Evolutionary conservation across 1,140 invertebrate genomes (phyloP), one percentile per base, ranked within the genome.

Genomic region (Pseudomyrmex concolor): DNA sequence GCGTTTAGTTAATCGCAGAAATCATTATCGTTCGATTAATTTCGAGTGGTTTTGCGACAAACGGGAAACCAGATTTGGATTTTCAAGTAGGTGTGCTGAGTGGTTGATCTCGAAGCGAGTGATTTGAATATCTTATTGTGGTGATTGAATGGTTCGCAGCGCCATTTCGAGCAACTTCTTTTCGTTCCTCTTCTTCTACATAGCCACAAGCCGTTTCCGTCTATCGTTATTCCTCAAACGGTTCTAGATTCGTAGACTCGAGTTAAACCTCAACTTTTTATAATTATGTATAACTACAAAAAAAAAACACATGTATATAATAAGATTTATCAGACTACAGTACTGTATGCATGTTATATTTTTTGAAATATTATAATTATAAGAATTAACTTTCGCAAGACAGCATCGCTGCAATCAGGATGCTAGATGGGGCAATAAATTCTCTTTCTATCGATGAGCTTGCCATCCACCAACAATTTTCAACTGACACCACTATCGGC

Each of bases 401-500:
- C 43, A 34, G 19, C 15, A 57, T 19, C 34, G 34, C 9, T 48
- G 43, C 15, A 17, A 78, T 68, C 51, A 34, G 54, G 19, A 48
- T 12, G 45, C 43, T 12, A 15, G 43, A 68, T 50, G 3, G 34
- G 34, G 51, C 43, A 71, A 59, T 80, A 80, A 80, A 80, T 71
- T 71, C 34, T 34, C 34, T 34, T 34, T 34, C 48, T 57, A 80
- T 48, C 54, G 51, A 68, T 17, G 19, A 4, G 43, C 48, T 25
- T 8, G 73, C 8, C 17, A 25, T 13, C 15, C 43, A 22, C 55
- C 43, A 60, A 71, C 15, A 59, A 57, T 19, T 70, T 80, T 60
- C 54, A 71, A 59, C 7, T 43, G 51, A 48, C 34, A 9, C 9
- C 19, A 48, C 10, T 25, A 5, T 12, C 17, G n/a, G 34, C 7